Evolutionary conservation across 2,797 vertebrate genomes (phyloP).

Genomic region (Chaunax sp.): DNA sequence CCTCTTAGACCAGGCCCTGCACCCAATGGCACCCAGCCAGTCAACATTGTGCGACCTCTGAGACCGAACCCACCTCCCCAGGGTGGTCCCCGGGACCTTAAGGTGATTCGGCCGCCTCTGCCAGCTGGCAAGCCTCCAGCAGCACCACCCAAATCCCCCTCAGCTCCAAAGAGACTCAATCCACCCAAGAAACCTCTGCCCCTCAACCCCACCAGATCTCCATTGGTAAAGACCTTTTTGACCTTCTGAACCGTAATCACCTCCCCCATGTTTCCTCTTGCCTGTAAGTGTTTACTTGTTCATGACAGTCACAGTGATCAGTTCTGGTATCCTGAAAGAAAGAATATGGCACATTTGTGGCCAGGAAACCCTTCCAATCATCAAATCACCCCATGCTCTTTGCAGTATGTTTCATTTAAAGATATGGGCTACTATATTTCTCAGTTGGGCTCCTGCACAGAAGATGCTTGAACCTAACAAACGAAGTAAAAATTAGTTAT

Average conservation of each 20-base stretch:
- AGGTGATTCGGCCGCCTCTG: conserved; percentile 81
- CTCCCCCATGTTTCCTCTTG: no score
- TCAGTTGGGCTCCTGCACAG: no score
- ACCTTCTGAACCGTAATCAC: neutral
- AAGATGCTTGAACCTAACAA: no score
- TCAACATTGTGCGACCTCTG: conserved; percentile 88
- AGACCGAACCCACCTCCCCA: conserved; percentile 68
- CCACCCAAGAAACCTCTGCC: conserved; percentile 88
- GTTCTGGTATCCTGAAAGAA: no score
- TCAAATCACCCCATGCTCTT: no score
- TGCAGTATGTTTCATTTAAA: no score
- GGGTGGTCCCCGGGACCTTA: conserved; percentile 56
- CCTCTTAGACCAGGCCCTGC: conserved; percentile 68
- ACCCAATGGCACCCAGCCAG: conserved; percentile 78
- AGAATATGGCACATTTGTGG: no score
- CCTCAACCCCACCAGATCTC: conserved; percentile 84
- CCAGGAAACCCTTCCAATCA: no score
- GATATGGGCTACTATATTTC: no score
- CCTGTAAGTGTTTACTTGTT: no score
- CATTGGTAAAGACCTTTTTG: conserved; percentile 75
- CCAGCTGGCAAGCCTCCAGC: conserved; percentile 72
- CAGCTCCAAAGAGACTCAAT: conserved; percentile 75
- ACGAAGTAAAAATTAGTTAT: no score
- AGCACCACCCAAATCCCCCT: conserved; percentile 57
- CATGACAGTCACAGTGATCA: no score